A percentile compares a stretch with the other conserved stretches of the same genome.
Evolutionary conservation across 2,113 vertebrate species (phyloP).

Genomic region (Trogon melanurus): DNA sequence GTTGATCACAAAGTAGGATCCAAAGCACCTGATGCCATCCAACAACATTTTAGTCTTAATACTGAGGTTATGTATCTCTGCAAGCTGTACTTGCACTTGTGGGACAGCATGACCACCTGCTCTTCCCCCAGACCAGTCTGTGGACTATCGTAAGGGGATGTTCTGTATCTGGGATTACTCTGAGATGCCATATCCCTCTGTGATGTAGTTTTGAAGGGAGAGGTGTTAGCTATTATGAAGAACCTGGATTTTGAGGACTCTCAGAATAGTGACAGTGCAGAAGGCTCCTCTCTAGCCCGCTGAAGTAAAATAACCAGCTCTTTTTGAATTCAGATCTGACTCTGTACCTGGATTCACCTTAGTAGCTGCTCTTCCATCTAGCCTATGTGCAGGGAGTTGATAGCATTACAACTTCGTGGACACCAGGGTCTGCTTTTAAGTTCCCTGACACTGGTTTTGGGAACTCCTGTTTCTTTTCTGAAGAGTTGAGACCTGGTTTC

Average conservation of each 20-base stretch:
- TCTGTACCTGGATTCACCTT: neutral
- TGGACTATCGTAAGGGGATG: neutral
- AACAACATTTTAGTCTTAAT: neutral
- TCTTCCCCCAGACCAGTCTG: neutral
- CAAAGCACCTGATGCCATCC: neutral
- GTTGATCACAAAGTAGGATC: neutral
- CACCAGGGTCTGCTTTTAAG: neutral
- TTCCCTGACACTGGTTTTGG: neutral
- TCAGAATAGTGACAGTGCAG: neutral
- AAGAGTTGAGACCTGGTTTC: neutral
- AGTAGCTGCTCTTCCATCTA: neutral
- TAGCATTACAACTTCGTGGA: neutral
- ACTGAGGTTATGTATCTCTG: accelerated
- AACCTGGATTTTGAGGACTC: neutral
- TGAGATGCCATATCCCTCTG: neutral
- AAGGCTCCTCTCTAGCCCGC: neutral
- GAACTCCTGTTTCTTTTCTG: neutral
- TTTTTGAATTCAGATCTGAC: neutral
- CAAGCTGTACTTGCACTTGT: neutral
- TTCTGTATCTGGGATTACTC: neutral
- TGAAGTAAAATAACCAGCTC: neutral
- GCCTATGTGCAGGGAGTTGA: neutral
- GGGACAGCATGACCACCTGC: neutral
- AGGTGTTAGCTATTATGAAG: neutral
- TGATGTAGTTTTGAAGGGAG: neutral